phyloP scores from a whole-genome alignment of 2,888 invertebrate species.

The Tetrapedia diversipes region DNA sequence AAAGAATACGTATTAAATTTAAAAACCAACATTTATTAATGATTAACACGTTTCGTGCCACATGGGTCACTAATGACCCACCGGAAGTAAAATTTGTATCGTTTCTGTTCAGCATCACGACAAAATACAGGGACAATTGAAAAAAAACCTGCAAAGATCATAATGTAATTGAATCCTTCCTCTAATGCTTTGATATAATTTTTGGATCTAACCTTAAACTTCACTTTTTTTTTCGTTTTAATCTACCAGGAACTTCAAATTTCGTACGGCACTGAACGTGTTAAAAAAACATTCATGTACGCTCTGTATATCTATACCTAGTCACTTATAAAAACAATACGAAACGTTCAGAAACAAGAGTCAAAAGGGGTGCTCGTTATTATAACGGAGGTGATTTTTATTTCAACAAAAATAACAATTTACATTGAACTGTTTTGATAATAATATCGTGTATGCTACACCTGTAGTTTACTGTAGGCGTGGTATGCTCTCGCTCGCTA shows the following conservation, averaged over 20 bases:
- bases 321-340: neutral
- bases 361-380: slow-evolving; percentile 44
- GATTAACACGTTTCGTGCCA: neutral
- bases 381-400: slow-evolving; percentile 83
- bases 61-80: neutral
- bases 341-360: neutral
- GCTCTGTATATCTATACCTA: slow-evolving; percentile 21
- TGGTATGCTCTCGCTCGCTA: slow-evolving; percentile 80
- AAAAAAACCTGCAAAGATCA: neutral
- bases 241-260: slow-evolving; percentile 7
- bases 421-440: slow-evolving; percentile 82
- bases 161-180: neutral
- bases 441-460: slow-evolving; percentile 82
- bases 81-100: neutral
- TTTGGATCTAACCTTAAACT: neutral
- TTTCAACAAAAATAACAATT: slow-evolving; percentile 84
- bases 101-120: neutral
- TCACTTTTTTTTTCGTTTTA: neutral
- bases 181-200: neutral
- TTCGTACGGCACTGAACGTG: neutral
- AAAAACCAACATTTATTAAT: neutral
- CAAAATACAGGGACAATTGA: neutral
- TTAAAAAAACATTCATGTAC: slow-evolving; percentile 11
- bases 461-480: slow-evolving; percentile 80
- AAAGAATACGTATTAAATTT: slow-evolving; percentile 1